Evolutionary conservation across 1,140 invertebrate species (phyloP).

Genomic region (Tachypleus tridentatus): DNA sequence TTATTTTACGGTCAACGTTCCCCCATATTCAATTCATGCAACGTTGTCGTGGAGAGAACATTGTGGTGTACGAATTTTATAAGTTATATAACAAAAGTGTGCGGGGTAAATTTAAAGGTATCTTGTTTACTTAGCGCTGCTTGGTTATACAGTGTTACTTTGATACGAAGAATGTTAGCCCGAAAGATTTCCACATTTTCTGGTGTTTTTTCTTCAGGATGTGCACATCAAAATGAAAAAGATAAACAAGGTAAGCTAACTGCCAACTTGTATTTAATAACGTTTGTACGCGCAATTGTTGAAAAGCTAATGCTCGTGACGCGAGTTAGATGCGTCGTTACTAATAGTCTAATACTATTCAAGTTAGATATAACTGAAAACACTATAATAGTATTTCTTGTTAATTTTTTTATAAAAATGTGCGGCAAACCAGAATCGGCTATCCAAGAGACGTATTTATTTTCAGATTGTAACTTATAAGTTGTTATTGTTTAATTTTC

Average conservation of each 20-base stretch:
- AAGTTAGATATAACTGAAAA: too few relatives aligned
- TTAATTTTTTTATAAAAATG: too few relatives aligned
- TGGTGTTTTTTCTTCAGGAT: conserved; percentile 10
- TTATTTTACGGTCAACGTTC: conserved; percentile 17
- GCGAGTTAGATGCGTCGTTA: too few relatives aligned
- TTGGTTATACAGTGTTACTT: neutral
- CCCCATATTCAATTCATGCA: conserved; percentile 10
- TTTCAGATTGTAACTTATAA: neutral
- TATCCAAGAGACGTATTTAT: neutral
- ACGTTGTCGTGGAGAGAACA: neutral
- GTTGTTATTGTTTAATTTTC: neutral
- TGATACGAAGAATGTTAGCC: conserved; percentile 9
- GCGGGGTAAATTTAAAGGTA: neutral
- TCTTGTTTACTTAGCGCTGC: conserved; percentile 2
- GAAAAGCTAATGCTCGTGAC: too few relatives aligned
- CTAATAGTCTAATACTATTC: too few relatives aligned
- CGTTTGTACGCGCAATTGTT: too few relatives aligned
- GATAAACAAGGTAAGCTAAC: conserved; percentile 11
- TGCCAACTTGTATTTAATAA: too few relatives aligned
- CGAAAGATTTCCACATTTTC: conserved; percentile 16
- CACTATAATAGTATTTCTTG: too few relatives aligned
- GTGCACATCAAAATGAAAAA: conserved; percentile 2
- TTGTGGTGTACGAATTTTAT: conserved; percentile 9
- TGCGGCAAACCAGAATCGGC: too few relatives aligned
- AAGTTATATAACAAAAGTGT: conserved; percentile 2